phyloP scores from a whole-genome alignment of 2,888 invertebrate genomes.

The Eristalis arbustorum region DNA sequence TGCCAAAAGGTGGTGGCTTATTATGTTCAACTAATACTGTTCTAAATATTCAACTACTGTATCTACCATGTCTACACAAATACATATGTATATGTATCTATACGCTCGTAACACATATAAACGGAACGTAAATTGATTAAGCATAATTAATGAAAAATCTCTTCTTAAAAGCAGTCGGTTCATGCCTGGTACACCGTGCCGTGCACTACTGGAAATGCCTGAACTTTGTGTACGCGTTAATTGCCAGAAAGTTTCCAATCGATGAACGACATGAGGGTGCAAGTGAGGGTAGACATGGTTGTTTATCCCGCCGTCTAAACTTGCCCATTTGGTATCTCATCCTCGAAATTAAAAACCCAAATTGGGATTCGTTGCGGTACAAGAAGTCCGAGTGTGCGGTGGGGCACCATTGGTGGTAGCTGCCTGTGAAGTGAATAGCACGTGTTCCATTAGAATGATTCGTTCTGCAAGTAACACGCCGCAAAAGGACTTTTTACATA shows the following conservation, averaged over 20 bases:
- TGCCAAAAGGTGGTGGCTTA: too few relatives aligned
- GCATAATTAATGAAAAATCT: too few relatives aligned
- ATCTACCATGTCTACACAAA: too few relatives aligned
- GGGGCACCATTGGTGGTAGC: not conserved
- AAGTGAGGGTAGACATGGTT: conserved; percentile 1
- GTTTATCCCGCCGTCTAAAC: conserved; percentile 11
- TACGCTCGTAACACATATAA: too few relatives aligned
- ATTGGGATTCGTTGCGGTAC: conserved; percentile 67
- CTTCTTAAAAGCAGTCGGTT: too few relatives aligned
- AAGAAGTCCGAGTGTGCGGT: conserved; percentile 31
- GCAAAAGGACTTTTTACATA: conserved; percentile 35
- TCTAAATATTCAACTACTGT: too few relatives aligned
- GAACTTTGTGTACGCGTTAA: conserved; percentile 43
- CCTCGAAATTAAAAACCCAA: conserved; percentile 63
- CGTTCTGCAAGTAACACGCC: conserved; percentile 58
- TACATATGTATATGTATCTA: too few relatives aligned
- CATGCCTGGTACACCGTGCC: too few relatives aligned
- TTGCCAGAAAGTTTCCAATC: conserved; percentile 53
- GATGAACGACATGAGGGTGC: too few relatives aligned
- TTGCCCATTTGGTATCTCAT: conserved; percentile 41
- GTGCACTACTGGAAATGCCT: not conserved
- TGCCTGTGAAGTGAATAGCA: conserved; percentile 5
- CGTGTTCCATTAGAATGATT: conserved; percentile 68
- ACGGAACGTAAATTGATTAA: too few relatives aligned
- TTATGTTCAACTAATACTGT: too few relatives aligned